A percentile compares a stretch with the other conserved stretches of the same genome.
These are phyloP conservation scores for Drosophila neocordata DNA, from an alignment of 1,140 invertebrate species.

Conservation along the genomic window DNA sequence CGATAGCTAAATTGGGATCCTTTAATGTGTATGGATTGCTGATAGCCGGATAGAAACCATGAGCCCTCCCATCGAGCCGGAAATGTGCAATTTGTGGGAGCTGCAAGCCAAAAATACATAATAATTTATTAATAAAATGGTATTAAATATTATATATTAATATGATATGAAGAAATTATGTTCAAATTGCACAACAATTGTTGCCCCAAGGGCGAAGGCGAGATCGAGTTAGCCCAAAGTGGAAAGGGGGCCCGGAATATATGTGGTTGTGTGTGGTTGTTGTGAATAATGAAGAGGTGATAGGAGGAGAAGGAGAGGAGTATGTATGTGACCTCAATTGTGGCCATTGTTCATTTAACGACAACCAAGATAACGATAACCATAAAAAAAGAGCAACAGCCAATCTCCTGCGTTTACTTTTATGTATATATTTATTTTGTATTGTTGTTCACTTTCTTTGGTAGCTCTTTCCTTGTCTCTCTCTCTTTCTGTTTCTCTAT, in stretches of 20 bases:
- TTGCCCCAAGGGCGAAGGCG: constrained; percentile 28
- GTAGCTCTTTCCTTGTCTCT: constrained; percentile 1
- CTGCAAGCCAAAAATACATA: constrained; percentile 69
- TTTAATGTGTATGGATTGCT: constrained; percentile 90
- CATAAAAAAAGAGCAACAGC: constrained; percentile 42
- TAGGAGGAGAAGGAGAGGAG: not conserved
- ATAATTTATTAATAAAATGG: constrained; percentile 64
- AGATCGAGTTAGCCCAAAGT: not conserved
- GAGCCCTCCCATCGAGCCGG: constrained; percentile 90
- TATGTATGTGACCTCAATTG: constrained; percentile 69
- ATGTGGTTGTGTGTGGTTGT: not conserved
- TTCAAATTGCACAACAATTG: constrained; percentile 58
- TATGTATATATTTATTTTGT: constrained; percentile 47
- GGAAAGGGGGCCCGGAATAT: not conserved
- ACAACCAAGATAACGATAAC: constrained; percentile 31
- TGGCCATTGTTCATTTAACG: constrained; percentile 76
- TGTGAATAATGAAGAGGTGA: too few relatives aligned
- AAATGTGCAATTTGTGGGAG: constrained; percentile 88
- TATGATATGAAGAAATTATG: constrained; percentile 44
- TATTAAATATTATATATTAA: constrained; percentile 45
- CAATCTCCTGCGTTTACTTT: constrained; percentile 15
- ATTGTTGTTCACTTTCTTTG: constrained; percentile 51
- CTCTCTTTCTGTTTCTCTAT: not conserved
- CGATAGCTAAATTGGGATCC: constrained; percentile 90
- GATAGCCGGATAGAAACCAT: constrained; percentile 93